phyloP scores from a whole-genome alignment of 92 coral and sea anemone genomes.

The Pocillopora meandrina region DNA sequence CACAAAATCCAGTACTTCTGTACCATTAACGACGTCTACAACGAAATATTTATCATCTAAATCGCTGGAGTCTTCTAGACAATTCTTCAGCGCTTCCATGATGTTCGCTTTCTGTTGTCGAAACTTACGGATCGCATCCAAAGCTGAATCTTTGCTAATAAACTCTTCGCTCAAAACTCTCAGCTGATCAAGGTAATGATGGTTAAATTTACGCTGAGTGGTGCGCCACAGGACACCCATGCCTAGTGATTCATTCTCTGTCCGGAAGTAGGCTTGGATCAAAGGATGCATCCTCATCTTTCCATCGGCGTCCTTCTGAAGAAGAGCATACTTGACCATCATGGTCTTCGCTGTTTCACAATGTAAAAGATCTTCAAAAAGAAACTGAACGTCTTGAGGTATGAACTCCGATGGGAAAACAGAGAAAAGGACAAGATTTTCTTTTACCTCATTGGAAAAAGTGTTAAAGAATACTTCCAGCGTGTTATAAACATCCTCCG shows the following conservation, averaged over 20 bases:
- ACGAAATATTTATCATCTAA: not conserved
- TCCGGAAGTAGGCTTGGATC: constrained; percentile 8
- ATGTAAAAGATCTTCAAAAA: too few relatives aligned
- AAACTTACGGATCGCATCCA: not conserved
- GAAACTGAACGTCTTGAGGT: not conserved
- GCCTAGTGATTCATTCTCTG: not conserved
- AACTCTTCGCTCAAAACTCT: not conserved
- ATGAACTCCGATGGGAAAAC: not conserved
- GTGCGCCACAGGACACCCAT: not conserved
- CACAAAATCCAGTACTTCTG: constrained; percentile 2
- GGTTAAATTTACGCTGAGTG: not conserved
- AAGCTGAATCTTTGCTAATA: too few relatives aligned
- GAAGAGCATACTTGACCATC: not conserved
- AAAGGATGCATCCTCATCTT: constrained; percentile 8
- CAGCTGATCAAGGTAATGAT: constrained; percentile 9
- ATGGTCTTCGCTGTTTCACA: too few relatives aligned
- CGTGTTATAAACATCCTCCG: not conserved
- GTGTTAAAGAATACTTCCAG: not conserved
- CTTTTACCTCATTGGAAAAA: not conserved
- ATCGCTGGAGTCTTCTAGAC: not conserved
- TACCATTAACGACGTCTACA: constrained; percentile 3
- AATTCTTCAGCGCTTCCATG: constrained; percentile 3
- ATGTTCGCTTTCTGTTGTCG: constrained; percentile 10
- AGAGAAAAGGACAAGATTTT: not conserved
- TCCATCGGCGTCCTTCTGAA: not conserved